Evolutionary conservation across 2,113 vertebrate species (phyloP).

Genomic region (Leptosomus discolor): DNA sequence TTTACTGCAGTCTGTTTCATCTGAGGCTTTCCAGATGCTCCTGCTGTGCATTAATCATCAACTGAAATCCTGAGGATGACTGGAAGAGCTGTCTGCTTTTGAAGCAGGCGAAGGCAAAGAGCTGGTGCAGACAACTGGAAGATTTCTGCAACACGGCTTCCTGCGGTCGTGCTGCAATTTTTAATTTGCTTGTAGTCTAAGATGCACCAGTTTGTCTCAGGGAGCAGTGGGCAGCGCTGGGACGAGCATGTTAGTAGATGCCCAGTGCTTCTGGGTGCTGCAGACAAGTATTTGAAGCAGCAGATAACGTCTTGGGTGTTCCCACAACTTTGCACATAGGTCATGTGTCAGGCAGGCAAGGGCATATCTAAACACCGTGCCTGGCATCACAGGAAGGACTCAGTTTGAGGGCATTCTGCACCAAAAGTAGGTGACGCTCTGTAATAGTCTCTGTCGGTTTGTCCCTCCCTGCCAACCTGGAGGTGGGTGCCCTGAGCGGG

Average conservation of each 20-base stretch:
- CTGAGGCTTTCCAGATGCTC: slow-evolving; percentile 12
- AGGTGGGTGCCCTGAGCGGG: not conserved
- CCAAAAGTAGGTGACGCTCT: not conserved
- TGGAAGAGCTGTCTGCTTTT: not conserved
- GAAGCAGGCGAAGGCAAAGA: not conserved
- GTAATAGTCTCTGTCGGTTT: not conserved
- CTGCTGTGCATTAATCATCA: not conserved
- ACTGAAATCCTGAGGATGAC: not conserved
- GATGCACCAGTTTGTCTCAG: not conserved
- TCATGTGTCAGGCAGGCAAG: not conserved
- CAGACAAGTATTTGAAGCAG: not conserved
- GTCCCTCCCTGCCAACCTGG: not conserved
- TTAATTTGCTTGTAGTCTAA: not conserved
- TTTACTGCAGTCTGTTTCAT: not conserved
- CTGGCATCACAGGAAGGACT: not conserved
- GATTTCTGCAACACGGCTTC: accelerated
- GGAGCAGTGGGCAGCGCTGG: not conserved
- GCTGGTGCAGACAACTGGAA: not conserved
- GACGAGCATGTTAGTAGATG: not conserved
- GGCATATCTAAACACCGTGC: not conserved
- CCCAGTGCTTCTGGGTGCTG: not conserved
- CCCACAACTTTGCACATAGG: too few relatives aligned
- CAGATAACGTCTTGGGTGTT: not conserved
- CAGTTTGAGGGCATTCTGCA: not conserved
- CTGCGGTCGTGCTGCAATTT: not conserved